phyloP scores from a whole-genome alignment of 2,113 vertebrate species.

The Octodon degus region DNA sequence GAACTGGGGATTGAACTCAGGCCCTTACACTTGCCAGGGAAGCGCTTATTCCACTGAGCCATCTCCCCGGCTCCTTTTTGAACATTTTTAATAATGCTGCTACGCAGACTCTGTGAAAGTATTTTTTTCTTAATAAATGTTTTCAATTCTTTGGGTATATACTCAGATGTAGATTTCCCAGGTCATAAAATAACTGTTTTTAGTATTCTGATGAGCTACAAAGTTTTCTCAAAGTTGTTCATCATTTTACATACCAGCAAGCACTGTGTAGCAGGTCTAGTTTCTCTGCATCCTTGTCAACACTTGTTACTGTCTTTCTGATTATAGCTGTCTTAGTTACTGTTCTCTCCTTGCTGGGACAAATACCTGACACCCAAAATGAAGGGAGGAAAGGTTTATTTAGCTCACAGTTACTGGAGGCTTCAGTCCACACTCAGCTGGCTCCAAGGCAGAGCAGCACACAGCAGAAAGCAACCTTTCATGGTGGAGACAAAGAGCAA shows the following conservation, averaged over 20 bases:
- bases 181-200: neutral
- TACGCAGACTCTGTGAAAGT: neutral
- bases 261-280: neutral
- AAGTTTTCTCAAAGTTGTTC: neutral
- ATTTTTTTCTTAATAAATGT: neutral
- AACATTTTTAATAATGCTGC: neutral
- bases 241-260: constrained; percentile 26
- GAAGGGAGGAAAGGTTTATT: too few species aligned
- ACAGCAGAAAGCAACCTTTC: too few species aligned
- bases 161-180: constrained; percentile 13
- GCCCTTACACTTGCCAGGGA: too few species aligned
- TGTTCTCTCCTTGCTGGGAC: too few species aligned
- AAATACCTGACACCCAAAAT: too few species aligned
- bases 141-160: constrained; percentile 21
- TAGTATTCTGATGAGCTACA: constrained; percentile 27
- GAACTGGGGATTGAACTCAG: too few species aligned
- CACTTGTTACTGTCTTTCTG: neutral
- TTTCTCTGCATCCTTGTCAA: neutral
- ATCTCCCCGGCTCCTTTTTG: neutral
- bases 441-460: too few species aligned
- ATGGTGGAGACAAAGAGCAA: too few species aligned
- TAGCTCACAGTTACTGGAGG: too few species aligned
- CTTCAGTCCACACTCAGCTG: too few species aligned
- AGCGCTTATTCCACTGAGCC: too few species aligned
- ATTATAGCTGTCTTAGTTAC: neutral